Evolutionary conservation across 2,888 invertebrate species (phyloP).

Genomic region (Hemaris fuciformis): DNA sequence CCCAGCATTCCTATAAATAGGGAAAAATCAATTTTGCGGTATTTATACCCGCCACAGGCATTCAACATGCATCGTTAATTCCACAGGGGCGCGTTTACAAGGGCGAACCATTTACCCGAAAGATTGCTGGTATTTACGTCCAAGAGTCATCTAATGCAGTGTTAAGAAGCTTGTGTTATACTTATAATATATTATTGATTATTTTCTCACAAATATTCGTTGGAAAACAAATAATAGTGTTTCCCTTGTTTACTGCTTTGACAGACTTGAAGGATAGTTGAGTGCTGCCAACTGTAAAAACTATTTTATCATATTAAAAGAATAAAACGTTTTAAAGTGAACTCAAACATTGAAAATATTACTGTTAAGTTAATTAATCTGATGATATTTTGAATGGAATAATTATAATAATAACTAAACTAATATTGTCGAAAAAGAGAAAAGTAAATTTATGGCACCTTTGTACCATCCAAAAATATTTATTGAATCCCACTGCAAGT

Average conservation of each 20-base stretch:
- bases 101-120: slow-evolving; percentile 74
- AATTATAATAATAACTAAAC: too few relatives aligned
- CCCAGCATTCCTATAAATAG: slow-evolving; percentile 81
- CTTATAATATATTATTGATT: slow-evolving; percentile 30
- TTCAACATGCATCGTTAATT: slow-evolving; percentile 66
- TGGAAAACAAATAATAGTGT: slow-evolving; percentile 39
- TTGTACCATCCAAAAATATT: too few relatives aligned
- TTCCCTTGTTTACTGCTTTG: slow-evolving; percentile 39
- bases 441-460: too few relatives aligned
- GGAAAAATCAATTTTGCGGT: slow-evolving; percentile 73
- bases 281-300: slow-evolving; percentile 20
- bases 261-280: slow-evolving; percentile 18
- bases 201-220: slow-evolving; percentile 44
- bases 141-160: slow-evolving; percentile 71
- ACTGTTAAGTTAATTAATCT: too few relatives aligned
- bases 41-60: slow-evolving; percentile 56
- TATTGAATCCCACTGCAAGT: too few relatives aligned
- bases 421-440: too few relatives aligned
- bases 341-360: too few relatives aligned
- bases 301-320: not conserved
- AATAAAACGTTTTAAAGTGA: too few relatives aligned
- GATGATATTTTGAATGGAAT: too few relatives aligned
- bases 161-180: slow-evolving; percentile 37
- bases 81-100: slow-evolving; percentile 26
- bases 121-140: slow-evolving; percentile 78